A percentile compares a stretch with the other conserved stretches of the same genome.
These are phyloP conservation scores for Pristionchus maxplancki DNA, from an alignment of 2,888 invertebrate species.

Conservation along the genomic window DNA sequence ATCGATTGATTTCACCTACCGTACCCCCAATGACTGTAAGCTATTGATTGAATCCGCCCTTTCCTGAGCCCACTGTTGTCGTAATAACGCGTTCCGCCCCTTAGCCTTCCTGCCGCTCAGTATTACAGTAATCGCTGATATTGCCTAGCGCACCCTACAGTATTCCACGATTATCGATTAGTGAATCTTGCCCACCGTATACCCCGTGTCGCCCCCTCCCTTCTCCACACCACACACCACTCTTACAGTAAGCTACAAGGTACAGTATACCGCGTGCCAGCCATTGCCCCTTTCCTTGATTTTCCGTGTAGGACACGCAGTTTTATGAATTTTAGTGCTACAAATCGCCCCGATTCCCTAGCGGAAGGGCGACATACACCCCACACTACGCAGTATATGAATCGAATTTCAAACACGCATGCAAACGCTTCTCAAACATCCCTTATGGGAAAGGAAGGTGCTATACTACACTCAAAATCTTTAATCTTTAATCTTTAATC, in stretches of 20 bases:
- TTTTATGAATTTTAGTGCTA: constrained; percentile 29
- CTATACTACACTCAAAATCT: not conserved
- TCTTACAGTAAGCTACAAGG: too few species aligned
- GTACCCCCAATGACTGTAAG: not conserved
- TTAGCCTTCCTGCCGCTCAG: not conserved
- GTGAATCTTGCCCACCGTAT: constrained; percentile 41
- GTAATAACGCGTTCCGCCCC: not conserved
- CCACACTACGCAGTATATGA: constrained; percentile 11
- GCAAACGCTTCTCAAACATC: not conserved
- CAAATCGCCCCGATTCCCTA: not conserved
- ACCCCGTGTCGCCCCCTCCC: not conserved
- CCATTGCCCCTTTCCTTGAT: too few species aligned
- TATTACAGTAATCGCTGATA: not conserved
- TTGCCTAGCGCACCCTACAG: constrained; percentile 29
- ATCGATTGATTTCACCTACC: not conserved
- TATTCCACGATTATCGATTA: constrained; percentile 33
- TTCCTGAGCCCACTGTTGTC: constrained; percentile 2
- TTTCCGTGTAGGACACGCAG: constrained; percentile 54
- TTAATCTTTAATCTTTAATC: too few species aligned
- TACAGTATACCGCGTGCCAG: not conserved
- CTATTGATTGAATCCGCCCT: not conserved
- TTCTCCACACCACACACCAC: too few species aligned
- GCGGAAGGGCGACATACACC: not conserved
- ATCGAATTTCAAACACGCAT: constrained; percentile 44
- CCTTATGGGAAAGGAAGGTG: not conserved